These are phyloP conservation scores for Megaceryle maxima DNA, from an alignment of 2,113 vertebrate species.

Conservation along the genomic window DNA sequence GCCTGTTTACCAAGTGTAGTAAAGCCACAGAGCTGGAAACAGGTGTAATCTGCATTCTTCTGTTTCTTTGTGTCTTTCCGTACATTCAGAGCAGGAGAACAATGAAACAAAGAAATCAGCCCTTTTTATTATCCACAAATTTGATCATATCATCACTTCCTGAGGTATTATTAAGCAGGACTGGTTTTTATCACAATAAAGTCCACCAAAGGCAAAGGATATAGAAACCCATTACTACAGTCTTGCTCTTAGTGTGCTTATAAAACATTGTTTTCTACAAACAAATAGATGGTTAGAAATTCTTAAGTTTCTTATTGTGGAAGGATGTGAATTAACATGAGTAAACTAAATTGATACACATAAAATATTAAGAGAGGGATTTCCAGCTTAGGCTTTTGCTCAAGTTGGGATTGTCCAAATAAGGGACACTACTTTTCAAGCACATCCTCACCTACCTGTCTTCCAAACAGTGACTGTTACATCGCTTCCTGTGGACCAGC, in stretches of 20 bases:
- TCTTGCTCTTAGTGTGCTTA: not conserved
- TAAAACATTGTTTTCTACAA: not conserved
- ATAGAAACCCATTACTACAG: not conserved
- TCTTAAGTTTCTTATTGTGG: not conserved
- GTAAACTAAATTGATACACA: not conserved
- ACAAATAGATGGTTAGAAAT: not conserved
- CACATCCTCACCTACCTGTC: not conserved
- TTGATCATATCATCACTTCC: not conserved
- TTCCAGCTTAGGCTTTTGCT: not conserved
- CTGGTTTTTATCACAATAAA: not conserved
- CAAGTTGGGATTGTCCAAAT: not conserved
- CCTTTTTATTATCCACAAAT: not conserved
- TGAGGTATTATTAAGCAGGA: not conserved
- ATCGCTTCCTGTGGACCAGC: fast-evolving
- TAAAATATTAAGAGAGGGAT: not conserved
- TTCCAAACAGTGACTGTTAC: not conserved
- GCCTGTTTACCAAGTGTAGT: not conserved
- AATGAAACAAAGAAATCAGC: not conserved
- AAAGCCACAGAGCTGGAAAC: not conserved
- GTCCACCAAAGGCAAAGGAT: not conserved
- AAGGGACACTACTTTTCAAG: not conserved
- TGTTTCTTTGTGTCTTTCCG: not conserved
- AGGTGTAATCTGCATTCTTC: not conserved
- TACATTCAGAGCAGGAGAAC: not conserved
- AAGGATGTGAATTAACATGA: not conserved